Conservation (phyloP, 35 echinoderm and acorn worm species). For the Hemicentrotus pulcherrimus region DNA sequence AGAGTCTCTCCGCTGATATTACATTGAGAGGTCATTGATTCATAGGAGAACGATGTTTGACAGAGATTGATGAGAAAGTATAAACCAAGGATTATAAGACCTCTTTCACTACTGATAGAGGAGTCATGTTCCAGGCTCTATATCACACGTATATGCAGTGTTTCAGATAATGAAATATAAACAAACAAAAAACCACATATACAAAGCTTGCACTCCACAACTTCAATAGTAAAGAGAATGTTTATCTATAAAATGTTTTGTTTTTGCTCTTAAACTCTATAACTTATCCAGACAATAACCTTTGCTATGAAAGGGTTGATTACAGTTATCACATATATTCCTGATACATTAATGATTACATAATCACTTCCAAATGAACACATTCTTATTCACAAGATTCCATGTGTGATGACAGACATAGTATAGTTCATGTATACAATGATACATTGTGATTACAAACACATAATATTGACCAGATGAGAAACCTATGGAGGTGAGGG, state of each 20-base stretch:
- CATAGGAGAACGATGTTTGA: background rate
- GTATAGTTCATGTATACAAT: background rate
- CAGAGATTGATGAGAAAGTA: background rate
- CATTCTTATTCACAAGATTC: slow-evolving; percentile 13
- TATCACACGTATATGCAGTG: background rate
- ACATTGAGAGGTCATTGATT: background rate
- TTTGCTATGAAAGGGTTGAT: background rate
- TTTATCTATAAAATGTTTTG: background rate
- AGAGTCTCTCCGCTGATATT: background rate
- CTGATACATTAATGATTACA: background rate
- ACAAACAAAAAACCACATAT: background rate
- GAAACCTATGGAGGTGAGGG: background rate
- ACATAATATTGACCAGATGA: background rate
- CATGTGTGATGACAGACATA: background rate
- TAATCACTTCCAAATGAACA: background rate
- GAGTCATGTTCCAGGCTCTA: background rate
- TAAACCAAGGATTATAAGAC: background rate
- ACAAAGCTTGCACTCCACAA: background rate
- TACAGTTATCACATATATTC: background rate
- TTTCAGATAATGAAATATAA: background rate
- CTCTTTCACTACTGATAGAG: background rate
- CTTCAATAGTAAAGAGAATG: background rate
- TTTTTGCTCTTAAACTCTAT: background rate
- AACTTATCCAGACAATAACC: background rate
- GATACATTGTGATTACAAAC: background rate